Evolutionary conservation across 2,113 vertebrate species (phyloP).

Genomic region (Hippocampus zosterae): DNA sequence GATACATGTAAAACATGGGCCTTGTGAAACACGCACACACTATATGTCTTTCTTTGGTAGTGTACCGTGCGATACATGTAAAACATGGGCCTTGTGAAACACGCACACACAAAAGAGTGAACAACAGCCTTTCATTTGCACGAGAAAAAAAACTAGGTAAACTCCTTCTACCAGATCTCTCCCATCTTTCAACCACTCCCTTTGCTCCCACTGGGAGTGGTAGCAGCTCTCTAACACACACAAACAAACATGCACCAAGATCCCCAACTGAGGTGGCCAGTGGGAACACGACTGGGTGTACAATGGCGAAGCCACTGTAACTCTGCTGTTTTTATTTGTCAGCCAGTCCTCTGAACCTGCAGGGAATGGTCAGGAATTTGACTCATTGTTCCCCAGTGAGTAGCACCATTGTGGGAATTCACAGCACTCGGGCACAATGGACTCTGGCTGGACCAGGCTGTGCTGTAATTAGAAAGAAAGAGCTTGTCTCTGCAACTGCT

Average conservation of each 20-base stretch:
- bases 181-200: conserved; percentile 47
- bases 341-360: conserved; percentile 59
- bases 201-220: conserved; percentile 57
- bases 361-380: conserved; percentile 66
- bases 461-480: conserved; percentile 67
- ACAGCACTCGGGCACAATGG: conserved; percentile 61
- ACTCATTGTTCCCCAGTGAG: conserved; percentile 70
- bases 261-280: conserved; percentile 49
- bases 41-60: too few species aligned
- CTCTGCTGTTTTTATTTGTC: conserved; percentile 55
- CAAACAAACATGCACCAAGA: conserved; percentile 40
- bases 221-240: conserved; percentile 45
- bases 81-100: background rate
- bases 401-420: conserved; percentile 70
- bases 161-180: conserved; percentile 44
- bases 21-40: background rate
- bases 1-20: too few species aligned
- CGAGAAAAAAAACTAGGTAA: conserved; percentile 45
- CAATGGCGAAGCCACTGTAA: conserved; percentile 70
- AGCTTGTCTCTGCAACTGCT: conserved; percentile 48
- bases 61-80: too few species aligned
- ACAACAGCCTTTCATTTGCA: conserved; percentile 40
- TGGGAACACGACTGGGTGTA: conserved; percentile 62
- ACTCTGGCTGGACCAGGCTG: conserved; percentile 45
- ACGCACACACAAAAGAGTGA: conserved; percentile 29